Evolutionary conservation across 1,140 invertebrate genomes (phyloP).

Genomic region (Leptinotarsa defecta): DNA sequence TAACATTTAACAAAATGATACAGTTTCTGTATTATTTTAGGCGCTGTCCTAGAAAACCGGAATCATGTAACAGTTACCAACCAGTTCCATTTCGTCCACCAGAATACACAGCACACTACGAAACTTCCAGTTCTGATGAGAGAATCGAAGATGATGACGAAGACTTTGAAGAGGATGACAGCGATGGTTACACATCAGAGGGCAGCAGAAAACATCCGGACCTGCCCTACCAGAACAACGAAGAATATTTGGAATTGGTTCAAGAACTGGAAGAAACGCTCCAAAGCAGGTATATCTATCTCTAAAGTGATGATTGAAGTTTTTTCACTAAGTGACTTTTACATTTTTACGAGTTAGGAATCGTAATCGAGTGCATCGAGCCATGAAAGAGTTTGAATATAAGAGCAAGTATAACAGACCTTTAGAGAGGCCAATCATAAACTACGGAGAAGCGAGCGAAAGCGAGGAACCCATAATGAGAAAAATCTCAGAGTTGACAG

Average conservation of each 20-base stretch:
- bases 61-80: neutral
- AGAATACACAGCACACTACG: neutral
- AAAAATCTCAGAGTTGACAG: slow-evolving; percentile 34
- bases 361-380: slow-evolving; percentile 46
- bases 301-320: neutral
- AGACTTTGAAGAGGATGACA: neutral
- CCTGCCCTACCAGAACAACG: slow-evolving; percentile 52
- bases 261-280: slow-evolving; percentile 50
- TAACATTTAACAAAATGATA: too few relatives aligned
- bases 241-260: slow-evolving; percentile 50
- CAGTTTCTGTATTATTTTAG: too few relatives aligned
- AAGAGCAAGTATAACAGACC: slow-evolving; percentile 50
- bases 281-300: slow-evolving; percentile 26
- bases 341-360: slow-evolving; percentile 35
- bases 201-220: slow-evolving; percentile 20
- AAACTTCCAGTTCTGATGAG: slow-evolving; percentile 11
- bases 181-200: slow-evolving; percentile 1
- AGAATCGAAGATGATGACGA: neutral
- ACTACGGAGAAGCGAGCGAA: slow-evolving; percentile 46
- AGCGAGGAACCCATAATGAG: slow-evolving; percentile 39
- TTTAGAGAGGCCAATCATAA: slow-evolving; percentile 49
- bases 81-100: neutral
- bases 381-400: slow-evolving; percentile 51
- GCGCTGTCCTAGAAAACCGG: neutral
- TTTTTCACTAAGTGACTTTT: too few relatives aligned